These are phyloP conservation scores for Phlogophora meticulosa DNA, from an alignment of 2,888 invertebrate species.

Conservation along the genomic window DNA sequence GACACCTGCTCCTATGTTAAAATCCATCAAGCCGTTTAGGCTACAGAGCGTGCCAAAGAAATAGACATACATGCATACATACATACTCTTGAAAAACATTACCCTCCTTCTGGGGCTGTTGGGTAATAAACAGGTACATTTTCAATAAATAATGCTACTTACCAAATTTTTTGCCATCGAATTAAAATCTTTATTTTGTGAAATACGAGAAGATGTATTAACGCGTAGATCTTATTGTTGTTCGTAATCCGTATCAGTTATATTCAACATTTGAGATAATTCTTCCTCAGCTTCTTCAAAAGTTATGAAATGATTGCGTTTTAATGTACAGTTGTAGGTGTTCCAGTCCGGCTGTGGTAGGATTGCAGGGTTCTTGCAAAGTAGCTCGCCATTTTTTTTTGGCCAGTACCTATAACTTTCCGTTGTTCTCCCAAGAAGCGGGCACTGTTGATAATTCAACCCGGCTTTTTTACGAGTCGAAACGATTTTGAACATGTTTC, in stretches of 20 bases:
- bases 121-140: too few relatives aligned
- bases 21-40: too few relatives aligned
- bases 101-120: too few relatives aligned
- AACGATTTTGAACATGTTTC: slow-evolving; percentile 31
- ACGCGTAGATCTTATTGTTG: slow-evolving; percentile 17
- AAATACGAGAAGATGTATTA: slow-evolving; percentile 23
- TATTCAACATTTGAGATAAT: too few relatives aligned
- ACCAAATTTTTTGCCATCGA: background rate
- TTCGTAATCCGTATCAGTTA: slow-evolving; percentile 11
- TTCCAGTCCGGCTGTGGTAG: slow-evolving; percentile 19
- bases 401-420: slow-evolving; percentile 27
- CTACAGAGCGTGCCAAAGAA: too few relatives aligned
- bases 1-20: too few relatives aligned
- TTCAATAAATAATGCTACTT: too few relatives aligned
- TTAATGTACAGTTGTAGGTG: slow-evolving; percentile 28
- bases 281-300: too few relatives aligned
- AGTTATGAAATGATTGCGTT: slow-evolving; percentile 24
- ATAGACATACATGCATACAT: too few relatives aligned
- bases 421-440: slow-evolving; percentile 34
- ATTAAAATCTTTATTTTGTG: slow-evolving; percentile 17
- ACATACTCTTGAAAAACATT: too few relatives aligned
- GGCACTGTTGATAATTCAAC: slow-evolving; percentile 34
- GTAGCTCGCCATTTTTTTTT: slow-evolving; percentile 27
- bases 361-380: slow-evolving; percentile 24
- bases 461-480: slow-evolving; percentile 29